Evolutionary conservation across 2,888 invertebrate genomes (phyloP), one percentile per base, ranked within the genome.

Genomic region (Caenorhabditis becei): DNA sequence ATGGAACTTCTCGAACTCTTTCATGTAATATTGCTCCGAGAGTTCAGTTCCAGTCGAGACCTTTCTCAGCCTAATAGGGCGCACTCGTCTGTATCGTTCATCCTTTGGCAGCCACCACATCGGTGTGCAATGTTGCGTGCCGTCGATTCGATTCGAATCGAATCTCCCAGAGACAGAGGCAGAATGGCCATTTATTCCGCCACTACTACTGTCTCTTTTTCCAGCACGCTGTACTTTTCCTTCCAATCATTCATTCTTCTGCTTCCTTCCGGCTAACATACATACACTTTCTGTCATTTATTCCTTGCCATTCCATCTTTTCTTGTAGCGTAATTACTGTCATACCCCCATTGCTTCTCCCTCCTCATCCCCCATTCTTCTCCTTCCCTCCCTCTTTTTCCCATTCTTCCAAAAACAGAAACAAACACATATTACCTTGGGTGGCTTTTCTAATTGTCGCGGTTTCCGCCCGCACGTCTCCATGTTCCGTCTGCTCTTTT

Each of bases 71-170:
- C n/a, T n/a, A n/a, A n/a, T n/a, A n/a, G n/a, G n/a, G n/a, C n/a
- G n/a, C n/a, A n/a, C n/a, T n/a, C n/a, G n/a, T n/a, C n/a, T n/a
- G n/a, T n/a, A n/a, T 53, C 18, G 10, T 26, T 16, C 41, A 23
- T 23, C n/a, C 44, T 26, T 44, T 67, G 44, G 20, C 16, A 37
- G 20, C 18, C 20, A 8, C 67, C 72, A 66, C 62, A 72, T 79
- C 63, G 28, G 56, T 67, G 66, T 59, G 71, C 59, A 72, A 59
- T 71, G 61, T 66, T 71, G 66, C 72, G 72, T 72, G 66, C 35
- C 56, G 18, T 24, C 32, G n/a, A 53, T 32, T 44, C 47, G 20
- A 65, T 53, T 10, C 32, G 32, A 32, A 16, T 18, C 41, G 32
- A 51, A 58, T 61, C 63, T 47, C 23, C 51, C 26, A 23, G 41